A percentile compares a stretch with the other conserved stretches of the same genome.
phyloP scores from a whole-genome alignment of 2,888 invertebrate species.

The Liopterus haemorrhoidalis region DNA sequence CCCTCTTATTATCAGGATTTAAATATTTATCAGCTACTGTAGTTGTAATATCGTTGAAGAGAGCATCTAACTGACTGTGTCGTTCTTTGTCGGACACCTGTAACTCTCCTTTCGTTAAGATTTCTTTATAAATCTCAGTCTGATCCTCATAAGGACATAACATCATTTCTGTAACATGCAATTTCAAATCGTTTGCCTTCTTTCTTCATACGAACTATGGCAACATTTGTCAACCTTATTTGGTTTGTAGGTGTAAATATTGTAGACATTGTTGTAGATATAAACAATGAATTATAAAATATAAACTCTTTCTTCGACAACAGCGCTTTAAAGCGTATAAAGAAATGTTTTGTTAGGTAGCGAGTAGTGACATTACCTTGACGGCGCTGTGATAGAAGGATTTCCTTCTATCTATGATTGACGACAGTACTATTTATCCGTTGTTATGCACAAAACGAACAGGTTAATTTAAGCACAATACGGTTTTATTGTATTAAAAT shows the following conservation, averaged over 20 bases:
- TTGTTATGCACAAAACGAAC: no score
- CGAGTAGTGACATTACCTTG: no score
- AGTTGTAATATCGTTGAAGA: conserved; percentile 90
- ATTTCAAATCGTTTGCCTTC: conserved; percentile 97
- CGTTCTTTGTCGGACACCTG: conserved; percentile 98
- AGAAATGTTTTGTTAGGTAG: no score
- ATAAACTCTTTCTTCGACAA: no score
- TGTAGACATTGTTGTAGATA: conserved; percentile 61
- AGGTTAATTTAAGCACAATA: no score
- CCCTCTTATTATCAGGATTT: conserved; percentile 94
- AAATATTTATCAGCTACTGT: conserved; percentile 92
- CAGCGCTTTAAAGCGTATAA: no score
- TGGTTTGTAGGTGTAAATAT: conserved; percentile 98
- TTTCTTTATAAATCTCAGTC: conserved; percentile 89
- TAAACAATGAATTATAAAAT: no score
- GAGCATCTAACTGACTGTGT: conserved; percentile 79
- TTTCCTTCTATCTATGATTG: no score
- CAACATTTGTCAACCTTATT: conserved; percentile 96
- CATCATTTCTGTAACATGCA: conserved; percentile 99
- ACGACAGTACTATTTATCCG: no score
- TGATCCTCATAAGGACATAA: conserved; percentile 84
- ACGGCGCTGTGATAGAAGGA: no score
- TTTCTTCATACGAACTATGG: conserved; percentile 95
- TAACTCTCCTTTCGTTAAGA: conserved; percentile 90
- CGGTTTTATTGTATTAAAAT: no score